Conservation (phyloP, 2,797 vertebrate genomes). For the Rhinella marina region DNA sequence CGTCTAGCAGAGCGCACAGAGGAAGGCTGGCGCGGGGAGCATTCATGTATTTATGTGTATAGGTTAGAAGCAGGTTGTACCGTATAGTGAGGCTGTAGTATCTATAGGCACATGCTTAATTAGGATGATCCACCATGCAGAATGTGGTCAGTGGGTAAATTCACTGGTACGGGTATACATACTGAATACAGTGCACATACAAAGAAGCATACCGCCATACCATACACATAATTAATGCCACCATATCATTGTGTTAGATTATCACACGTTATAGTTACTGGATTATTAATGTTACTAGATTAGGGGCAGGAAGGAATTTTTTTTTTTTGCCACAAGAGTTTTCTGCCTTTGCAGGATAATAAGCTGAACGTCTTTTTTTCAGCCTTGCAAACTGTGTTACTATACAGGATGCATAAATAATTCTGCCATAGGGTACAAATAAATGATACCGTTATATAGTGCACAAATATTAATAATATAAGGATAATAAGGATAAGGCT, state of each 20-base stretch:
- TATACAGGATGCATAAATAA: not conserved
- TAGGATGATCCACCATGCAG: no score
- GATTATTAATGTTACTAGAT: no score
- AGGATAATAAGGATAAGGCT: no score
- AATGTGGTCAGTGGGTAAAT: no score
- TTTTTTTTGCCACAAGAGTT: no score
- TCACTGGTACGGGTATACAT: not conserved
- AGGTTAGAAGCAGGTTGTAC: not conserved
- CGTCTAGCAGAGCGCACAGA: conserved; percentile 42
- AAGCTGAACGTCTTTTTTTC: no score
- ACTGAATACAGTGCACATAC: not conserved
- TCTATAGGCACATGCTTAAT: not conserved
- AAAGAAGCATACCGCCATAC: not conserved
- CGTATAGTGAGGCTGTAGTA: not conserved
- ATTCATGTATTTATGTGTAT: not conserved
- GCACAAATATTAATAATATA: no score
- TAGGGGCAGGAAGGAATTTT: no score
- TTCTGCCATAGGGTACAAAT: not conserved
- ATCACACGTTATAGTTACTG: no score
- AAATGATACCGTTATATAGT: not conserved
- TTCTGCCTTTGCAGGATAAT: no score
- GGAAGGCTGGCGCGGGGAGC: not conserved
- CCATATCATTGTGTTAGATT: not conserved
- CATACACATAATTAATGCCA: not conserved
- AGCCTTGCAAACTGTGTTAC: not conserved